These are phyloP conservation scores for Achroia grisella DNA, from an alignment of 1,140 invertebrate species.

Conservation along the genomic window DNA sequence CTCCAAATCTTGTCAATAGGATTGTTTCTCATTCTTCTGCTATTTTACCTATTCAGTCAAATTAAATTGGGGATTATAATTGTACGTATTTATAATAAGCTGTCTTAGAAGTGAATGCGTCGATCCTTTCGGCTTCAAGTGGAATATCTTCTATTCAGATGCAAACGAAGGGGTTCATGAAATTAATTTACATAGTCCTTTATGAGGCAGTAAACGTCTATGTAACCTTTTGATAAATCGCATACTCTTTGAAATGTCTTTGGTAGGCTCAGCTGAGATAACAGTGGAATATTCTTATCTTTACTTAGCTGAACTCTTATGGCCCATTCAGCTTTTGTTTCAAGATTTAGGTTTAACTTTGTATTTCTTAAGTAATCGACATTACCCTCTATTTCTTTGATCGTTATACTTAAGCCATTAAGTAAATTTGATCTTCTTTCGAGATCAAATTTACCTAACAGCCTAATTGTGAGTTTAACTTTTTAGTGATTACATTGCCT, in stretches of 20 bases:
- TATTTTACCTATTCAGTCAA: constrained; percentile 7
- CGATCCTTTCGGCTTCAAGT: constrained; percentile 26
- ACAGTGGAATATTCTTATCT: constrained; percentile 33
- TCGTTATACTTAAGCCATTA: constrained; percentile 6
- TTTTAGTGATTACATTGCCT: not conserved
- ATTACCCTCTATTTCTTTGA: constrained; percentile 5
- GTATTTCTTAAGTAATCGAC: constrained; percentile 21
- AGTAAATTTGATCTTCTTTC: constrained; percentile 6
- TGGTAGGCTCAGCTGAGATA: not conserved
- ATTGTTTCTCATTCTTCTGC: constrained; percentile 4
- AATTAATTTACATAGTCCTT: constrained; percentile 62
- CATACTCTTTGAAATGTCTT: constrained; percentile 22
- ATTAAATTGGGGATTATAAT: constrained; percentile 11
- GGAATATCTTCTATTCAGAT: constrained; percentile 35
- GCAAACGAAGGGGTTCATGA: constrained; percentile 40
- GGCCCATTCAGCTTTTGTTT: constrained; percentile 36
- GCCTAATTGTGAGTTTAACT: not conserved
- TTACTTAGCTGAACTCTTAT: constrained; percentile 18
- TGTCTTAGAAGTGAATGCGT: constrained; percentile 20
- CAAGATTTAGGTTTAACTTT: constrained; percentile 36
- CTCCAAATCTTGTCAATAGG: not conserved
- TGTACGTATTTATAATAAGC: constrained; percentile 39
- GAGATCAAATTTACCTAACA: constrained; percentile 12
- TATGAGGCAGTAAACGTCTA: constrained; percentile 20
- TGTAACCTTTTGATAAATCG: constrained; percentile 51